Evolutionary conservation across 53 echinoderm and acorn worm genomes (phyloP), one percentile per base, ranked within the genome.

Genomic region (Henricia sp.): DNA sequence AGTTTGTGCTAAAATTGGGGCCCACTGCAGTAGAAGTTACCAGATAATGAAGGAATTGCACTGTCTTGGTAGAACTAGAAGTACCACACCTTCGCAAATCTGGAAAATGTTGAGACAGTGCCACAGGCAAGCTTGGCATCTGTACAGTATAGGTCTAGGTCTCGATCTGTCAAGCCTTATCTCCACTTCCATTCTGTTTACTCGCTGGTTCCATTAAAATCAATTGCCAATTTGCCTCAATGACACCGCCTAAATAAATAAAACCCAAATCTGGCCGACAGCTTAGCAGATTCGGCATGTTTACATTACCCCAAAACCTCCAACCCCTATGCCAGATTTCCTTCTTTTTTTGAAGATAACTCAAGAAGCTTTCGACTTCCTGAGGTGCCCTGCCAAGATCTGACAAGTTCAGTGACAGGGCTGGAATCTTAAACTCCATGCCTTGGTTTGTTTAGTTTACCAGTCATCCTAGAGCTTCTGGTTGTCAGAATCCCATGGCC

Each of bases 381-480:
- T 19, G 6, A 20, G 19, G 9, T 17, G 4, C 6, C 11, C 3
- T 52, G 52, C 35, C 36, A 73, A 9, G 17, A n/a, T 39, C 38
- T 54, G 65, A 50, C 63, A 64, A 80, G 80, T 80, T 80, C 80
- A 80, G 13, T 50, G 80, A 64, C 80, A 80, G 13, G 50, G 63
- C 34, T 27, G 43, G 34, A 64, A 30, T 63, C 50, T 62, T 64
- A 46, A 80, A 80, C 46, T n/a, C 46, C 73, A 32, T 46, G 50
- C 44, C 64, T 29, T 64, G 4, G 30, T 32, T n/a, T 80, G 80
- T 80, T 80, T 80, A 48, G 65, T 33, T 80, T 80, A 41, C 48
- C 50, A 33, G 33, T 46, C n/a, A 64, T 60, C 16, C 20, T 46
- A 38, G 36, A 26, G 37, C 56, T 24, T 32, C 12, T 28, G 63